Base-by-base conservation (phyloP, 1,140 invertebrate genomes). In the Acromyrmex charruanus region DNA sequence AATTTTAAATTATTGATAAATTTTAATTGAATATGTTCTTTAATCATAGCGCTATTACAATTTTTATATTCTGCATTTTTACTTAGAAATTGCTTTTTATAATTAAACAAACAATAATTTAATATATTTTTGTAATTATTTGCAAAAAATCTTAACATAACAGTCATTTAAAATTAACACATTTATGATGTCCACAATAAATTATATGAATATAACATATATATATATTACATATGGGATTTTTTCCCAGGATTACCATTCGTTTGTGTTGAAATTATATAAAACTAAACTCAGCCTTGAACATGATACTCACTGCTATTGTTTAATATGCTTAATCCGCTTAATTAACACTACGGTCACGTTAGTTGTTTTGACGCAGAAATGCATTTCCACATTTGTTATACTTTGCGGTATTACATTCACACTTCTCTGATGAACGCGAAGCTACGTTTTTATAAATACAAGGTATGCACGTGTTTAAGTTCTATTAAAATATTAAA, bases 241-340 rank as follows among this genome's bases (percentile, higher is more conserved):
- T 44, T 44, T 44, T 44, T 44, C 10, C 2, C 39, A 10, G 2
- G 10, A 21, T 39, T 44, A 25, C 6, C 44, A 72, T 44, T 44
- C 44, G 18, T 59, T 69, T 35, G 10, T 44, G 31, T 39, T 39
- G 49, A 81, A 59, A 10, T 61, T 69, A 59, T 49, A 5, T 58
- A 82, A 49, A 25, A 7, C 25, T 55, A 25, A 58, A 81, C 7
- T 25, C 14, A 69, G 9, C 51, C 53, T 72, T 82, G 79, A 82
- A 82, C 35, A 14, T 82, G 51, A 72, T 80, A 59, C 16, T 53
- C 35, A 10, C 10, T 16, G 21, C 31, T 61, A 58, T 49, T 82
- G 25, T 55, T 82, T 82, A 82, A 81, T 81, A 58, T n/a, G 65
- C 65, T 21, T 71, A n/a, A 59, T 49, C 6, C 35, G 12, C 31